Evolutionary conservation across 1,140 invertebrate species (phyloP), one percentile per base, ranked within the genome.

Genomic region (Scaptodrosophila lebanonensis): DNA sequence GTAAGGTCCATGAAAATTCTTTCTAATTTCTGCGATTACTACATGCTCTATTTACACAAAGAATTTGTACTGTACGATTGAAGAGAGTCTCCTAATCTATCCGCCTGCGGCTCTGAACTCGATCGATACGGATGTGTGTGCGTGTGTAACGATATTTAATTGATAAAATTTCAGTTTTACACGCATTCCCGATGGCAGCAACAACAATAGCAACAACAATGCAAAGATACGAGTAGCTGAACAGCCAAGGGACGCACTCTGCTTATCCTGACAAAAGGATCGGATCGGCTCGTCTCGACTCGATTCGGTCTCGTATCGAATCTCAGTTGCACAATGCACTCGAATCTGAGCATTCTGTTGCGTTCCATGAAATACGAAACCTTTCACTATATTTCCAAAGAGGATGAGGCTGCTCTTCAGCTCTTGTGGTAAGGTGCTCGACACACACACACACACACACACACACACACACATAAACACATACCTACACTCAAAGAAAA

Each of bases 311-410:
- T 59, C 71, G 66, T 76, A 76, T 77, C 73, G 73, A 58, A 65
- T 79, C 75, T 61, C 75, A 54, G 48, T 82, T 82, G 75, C 69
- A 73, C 69, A 82, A 75, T 66, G 64, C 68, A 61, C 40, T 61
- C 48, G 32, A 48, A 16, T 9, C 27, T 13, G 13, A 17, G 16
- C 44, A 30, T 33, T 12, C 25, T 22, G 16, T 7, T 1, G 17
- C 39, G 30, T 33, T 57, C 15, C 60, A 52, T 82, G 73, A 66
- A 82, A 82, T 79, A 43, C 38, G 75, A 82, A 75, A 82, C 75
- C 75, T 75, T 79, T 79, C 64, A 66, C 67, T 59, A 49, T 35
- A 35, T 63, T 52, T 49, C 33, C 49, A 27, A n/a, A n/a, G n/a
- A n/a, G 18, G 17, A 32, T 43, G 51, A 49, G 58, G 30, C 59